These are phyloP conservation scores for Scaptodrosophila lebanonensis DNA, from an alignment of 1,140 invertebrate species.

Conservation along the genomic window DNA sequence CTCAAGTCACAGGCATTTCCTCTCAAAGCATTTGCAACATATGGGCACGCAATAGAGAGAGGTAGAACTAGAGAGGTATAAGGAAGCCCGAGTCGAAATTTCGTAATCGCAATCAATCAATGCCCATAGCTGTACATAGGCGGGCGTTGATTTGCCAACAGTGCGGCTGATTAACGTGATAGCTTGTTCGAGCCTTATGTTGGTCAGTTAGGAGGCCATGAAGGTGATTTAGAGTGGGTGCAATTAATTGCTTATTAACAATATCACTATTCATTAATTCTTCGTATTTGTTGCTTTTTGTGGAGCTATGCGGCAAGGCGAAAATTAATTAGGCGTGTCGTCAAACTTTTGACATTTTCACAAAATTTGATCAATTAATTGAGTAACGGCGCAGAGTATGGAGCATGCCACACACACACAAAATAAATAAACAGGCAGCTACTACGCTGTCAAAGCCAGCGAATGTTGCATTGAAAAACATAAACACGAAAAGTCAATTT, in stretches of 20 bases:
- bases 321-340: slow-evolving; percentile 4
- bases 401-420: neutral
- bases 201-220: slow-evolving; percentile 6
- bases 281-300: too few relatives aligned
- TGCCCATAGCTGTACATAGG: slow-evolving; percentile 28
- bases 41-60: too few relatives aligned
- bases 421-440: too few relatives aligned
- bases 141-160: slow-evolving; percentile 18
- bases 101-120: neutral
- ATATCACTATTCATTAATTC: too few relatives aligned
- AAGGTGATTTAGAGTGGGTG: slow-evolving; percentile 37
- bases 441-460: neutral
- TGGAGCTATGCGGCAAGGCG: neutral
- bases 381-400: neutral
- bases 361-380: slow-evolving; percentile 5
- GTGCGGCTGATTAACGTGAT: slow-evolving; percentile 51
- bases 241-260: slow-evolving; percentile 31
- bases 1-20: too few relatives aligned
- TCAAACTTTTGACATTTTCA: slow-evolving; percentile 4
- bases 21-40: too few relatives aligned
- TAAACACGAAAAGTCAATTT: slow-evolving; percentile 3
- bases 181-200: neutral
- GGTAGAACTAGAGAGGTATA: too few relatives aligned
- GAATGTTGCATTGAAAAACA: neutral
- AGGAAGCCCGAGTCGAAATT: too few relatives aligned